A percentile compares a stretch with the other conserved stretches of the same genome.
Conservation (phyloP, 2,797 vertebrate species). For the Tragopan temminckii region DNA sequence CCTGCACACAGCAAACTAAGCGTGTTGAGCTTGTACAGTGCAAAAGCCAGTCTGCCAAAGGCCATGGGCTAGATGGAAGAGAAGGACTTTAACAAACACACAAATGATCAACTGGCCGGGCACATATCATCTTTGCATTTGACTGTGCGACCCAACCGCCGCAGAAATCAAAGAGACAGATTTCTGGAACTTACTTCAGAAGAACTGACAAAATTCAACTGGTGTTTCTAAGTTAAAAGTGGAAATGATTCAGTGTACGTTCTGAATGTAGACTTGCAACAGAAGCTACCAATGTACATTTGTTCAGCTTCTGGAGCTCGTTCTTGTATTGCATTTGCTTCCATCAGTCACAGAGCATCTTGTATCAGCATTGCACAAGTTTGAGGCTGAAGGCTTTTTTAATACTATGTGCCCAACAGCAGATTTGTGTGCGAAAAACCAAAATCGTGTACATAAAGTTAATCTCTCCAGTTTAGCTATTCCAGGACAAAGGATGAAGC, state of each 20-base stretch:
- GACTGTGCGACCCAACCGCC: background rate
- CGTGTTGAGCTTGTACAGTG: rapidly evolving
- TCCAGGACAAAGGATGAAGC: background rate
- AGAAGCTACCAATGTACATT: background rate
- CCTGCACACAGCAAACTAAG: rapidly evolving
- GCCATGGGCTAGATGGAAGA: rapidly evolving
- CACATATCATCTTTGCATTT: rapidly evolving
- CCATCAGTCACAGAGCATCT: background rate
- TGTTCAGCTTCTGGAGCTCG: background rate
- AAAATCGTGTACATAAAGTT: background rate
- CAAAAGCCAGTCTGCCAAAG: no score
- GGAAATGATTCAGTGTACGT: background rate
- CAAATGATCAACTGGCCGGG: rapidly evolving
- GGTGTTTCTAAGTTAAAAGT: background rate
- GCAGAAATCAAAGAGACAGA: background rate
- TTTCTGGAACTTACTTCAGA: background rate
- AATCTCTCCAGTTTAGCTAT: background rate
- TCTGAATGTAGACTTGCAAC: background rate
- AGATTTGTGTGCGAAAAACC: background rate
- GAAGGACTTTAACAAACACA: rapidly evolving
- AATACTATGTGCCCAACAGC: rapidly evolving
- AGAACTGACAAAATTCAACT: background rate
- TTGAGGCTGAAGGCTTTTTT: background rate
- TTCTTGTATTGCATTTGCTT: background rate
- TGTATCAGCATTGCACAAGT: rapidly evolving